Evolutionary conservation across 2,113 vertebrate species (phyloP), one percentile per base, ranked within the genome.

Genomic region (Pelecanoides urinatrix): DNA sequence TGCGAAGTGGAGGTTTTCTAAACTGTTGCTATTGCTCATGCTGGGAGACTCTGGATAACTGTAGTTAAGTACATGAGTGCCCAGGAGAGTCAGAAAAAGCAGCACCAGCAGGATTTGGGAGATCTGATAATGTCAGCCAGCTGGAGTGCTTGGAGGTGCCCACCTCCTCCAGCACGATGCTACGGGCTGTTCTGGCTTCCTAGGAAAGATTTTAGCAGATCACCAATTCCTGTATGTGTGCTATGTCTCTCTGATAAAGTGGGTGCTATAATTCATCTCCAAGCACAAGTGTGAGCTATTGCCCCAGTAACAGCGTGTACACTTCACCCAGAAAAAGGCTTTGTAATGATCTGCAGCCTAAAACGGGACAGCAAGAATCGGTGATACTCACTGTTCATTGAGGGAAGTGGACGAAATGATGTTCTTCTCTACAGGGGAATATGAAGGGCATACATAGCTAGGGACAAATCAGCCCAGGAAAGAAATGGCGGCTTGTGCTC

Each of bases 61-160:
- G 42, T 7, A 56, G 18, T 36, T 30, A 67, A 1, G 4, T 4
- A 12, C 7, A 5, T 0, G n/a, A 78, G 22, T 53, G n/a, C 50
- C 44, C 56, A 59, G 61, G 7, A 77, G 15, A 72, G 85, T 38
- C 77, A 93, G 59, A 27, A 63, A 77, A 87, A 81, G 3, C 49
- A 83, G 47, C 25, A 9, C 14, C 5, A 59, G 70, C 53, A 61
- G 58, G 70, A 47, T 81, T 55, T 90, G 49, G 36, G 73, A 89
- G 68, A 56, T 29, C 58, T 78, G 52, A 55, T 47, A 40, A 3
- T 44, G 26, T 26, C 73, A 70, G 17, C 29, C 42, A 90, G 44
- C 53, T 86, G 76, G 52, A 83, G 27, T 7, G 22, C 44, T 67
- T 70, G 42, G 32, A 70, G 88, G 8, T 23, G 30, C 45, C 5